These are phyloP conservation scores for Latrodectus elegans DNA, from an alignment of 2,888 invertebrate species.

Conservation along the genomic window DNA sequence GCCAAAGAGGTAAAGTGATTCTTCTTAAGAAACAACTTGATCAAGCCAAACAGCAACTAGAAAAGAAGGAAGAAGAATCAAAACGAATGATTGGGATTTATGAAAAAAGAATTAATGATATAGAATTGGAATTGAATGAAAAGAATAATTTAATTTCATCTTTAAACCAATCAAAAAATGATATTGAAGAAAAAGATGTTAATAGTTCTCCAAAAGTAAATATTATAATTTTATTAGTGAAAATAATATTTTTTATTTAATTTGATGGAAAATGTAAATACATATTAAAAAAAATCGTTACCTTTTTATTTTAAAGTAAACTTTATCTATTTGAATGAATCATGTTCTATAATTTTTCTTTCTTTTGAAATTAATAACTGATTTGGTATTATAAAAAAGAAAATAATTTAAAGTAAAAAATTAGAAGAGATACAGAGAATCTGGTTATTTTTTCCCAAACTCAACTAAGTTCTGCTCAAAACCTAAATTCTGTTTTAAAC, in stretches of 20 bases:
- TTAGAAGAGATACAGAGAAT: no score
- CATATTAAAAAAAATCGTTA: background rate
- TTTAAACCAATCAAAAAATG: slow-evolving; percentile 13
- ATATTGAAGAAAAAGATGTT: background rate
- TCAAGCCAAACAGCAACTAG: slow-evolving; percentile 73
- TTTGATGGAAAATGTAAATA: background rate
- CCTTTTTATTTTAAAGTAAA: background rate
- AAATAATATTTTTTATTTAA: no score
- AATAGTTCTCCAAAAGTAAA: slow-evolving; percentile 46
- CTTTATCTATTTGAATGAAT: no score
- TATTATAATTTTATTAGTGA: background rate
- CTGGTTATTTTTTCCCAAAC: no score
- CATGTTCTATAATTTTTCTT: no score
- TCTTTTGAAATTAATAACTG: no score
- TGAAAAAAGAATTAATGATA: slow-evolving; percentile 75
- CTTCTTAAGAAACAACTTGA: slow-evolving; percentile 74
- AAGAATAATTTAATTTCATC: slow-evolving; percentile 73
- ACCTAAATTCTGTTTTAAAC: no score
- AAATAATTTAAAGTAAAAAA: no score
- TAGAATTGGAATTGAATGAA: slow-evolving; percentile 77
- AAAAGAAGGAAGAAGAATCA: slow-evolving; percentile 69
- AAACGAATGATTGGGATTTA: slow-evolving; percentile 33
- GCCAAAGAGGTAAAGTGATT: slow-evolving; percentile 73
- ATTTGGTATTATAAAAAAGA: no score
- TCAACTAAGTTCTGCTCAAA: no score